Conservation (phyloP, 2,797 vertebrate species). For the Vultur gryphus region DNA sequence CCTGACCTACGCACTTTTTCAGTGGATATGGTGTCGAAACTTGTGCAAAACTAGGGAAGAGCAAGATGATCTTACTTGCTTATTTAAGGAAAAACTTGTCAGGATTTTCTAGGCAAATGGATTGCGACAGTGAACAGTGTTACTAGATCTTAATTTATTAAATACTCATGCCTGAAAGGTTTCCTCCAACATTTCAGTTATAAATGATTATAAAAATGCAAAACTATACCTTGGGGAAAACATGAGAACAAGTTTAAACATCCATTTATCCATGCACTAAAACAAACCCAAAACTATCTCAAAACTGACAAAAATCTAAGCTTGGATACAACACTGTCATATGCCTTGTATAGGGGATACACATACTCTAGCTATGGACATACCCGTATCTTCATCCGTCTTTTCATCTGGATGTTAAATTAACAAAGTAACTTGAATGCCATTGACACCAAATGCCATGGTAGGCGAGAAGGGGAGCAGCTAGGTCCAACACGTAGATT, state of each 20-base stretch:
- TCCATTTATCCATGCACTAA: neutral
- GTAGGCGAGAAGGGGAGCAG: neutral
- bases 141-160: neutral
- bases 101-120: neutral
- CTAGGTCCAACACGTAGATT: fast-evolving
- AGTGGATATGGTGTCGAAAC: neutral
- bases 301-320: neutral
- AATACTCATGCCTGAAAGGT: neutral
- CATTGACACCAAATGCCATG: fast-evolving
- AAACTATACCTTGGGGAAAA: neutral
- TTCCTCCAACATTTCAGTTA: neutral
- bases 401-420: neutral
- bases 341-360: neutral
- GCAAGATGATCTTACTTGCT: neutral
- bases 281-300: neutral
- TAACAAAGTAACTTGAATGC: neutral
- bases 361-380: neutral
- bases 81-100: neutral
- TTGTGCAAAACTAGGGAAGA: neutral
- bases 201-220: neutral
- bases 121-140: neutral
- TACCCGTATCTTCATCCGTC: neutral
- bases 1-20: neutral
- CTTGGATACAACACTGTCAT: neutral
- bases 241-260: neutral